Percentiles rank a stretch among this genome's conserved stretches.
Conservation (phyloP, 2,888 invertebrate genomes). For the Thereva unica region DNA sequence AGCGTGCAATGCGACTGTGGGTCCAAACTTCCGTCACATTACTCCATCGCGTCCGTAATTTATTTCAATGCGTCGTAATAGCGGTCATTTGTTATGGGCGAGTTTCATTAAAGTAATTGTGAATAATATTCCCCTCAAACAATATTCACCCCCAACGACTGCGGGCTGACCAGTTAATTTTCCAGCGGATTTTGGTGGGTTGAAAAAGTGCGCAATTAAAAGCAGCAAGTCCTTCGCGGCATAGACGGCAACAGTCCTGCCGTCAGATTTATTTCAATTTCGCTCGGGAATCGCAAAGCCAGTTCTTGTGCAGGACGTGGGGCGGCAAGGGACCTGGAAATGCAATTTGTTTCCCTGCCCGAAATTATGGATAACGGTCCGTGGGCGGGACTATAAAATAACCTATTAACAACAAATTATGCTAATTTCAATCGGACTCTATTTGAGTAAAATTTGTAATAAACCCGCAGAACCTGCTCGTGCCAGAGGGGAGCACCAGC, state of each 20-base stretch:
- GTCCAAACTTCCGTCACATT: conserved; percentile 12
- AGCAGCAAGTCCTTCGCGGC: neutral
- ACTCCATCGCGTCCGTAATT: conserved; percentile 18
- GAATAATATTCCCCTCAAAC: conserved; percentile 25
- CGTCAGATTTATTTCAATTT: conserved; percentile 28
- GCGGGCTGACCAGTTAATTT: conserved; percentile 13
- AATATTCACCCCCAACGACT: neutral
- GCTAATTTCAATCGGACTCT: too few species aligned
- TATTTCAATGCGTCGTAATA: conserved; percentile 26
- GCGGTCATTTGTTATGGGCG: conserved; percentile 26
- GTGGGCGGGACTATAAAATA: too few species aligned
- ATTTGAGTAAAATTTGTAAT: too few species aligned
- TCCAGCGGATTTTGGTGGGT: neutral
- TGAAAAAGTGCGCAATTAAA: conserved; percentile 1
- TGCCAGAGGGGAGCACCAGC: too few species aligned
- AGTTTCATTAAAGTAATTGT: conserved; percentile 34
- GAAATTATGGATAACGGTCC: too few species aligned
- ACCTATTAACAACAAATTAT: too few species aligned
- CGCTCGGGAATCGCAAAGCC: neutral
- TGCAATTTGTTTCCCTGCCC: too few species aligned
- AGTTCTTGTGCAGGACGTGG: neutral
- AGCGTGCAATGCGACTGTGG: neutral
- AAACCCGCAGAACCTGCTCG: too few species aligned
- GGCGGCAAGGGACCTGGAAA: too few species aligned
- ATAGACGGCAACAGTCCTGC: neutral